Conservation (phyloP, 2,797 vertebrate species). For the Melanotaenia nigrans region DNA sequence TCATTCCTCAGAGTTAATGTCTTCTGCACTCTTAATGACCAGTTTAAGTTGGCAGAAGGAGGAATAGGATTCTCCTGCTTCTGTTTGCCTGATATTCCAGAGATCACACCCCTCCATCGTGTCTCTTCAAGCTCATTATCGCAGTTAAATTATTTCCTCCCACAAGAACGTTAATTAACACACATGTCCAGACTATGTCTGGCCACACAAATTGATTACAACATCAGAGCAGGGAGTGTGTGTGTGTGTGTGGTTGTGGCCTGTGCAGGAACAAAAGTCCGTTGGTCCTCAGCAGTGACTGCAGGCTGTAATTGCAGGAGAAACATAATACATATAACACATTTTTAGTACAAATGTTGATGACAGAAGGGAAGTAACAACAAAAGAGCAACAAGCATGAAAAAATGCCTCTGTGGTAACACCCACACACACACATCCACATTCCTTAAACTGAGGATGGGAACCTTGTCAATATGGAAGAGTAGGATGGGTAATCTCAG, state of each 20-base stretch:
- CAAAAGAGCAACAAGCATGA: conserved; percentile 60
- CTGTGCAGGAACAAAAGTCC: conserved; percentile 65
- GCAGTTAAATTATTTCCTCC: conserved; percentile 85
- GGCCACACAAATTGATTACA: conserved; percentile 84
- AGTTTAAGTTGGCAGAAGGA: conserved; percentile 8
- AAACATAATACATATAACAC: conserved; percentile 55
- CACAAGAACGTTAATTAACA: conserved; percentile 86
- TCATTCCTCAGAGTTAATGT: not conserved
- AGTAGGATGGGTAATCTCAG: conserved; percentile 80
- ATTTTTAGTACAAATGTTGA: conserved; percentile 62
- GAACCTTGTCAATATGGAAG: conserved; percentile 66
- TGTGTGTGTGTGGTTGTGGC: conserved; percentile 39
- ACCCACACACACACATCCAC: conserved; percentile 6
- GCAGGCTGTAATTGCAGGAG: conserved; percentile 49
- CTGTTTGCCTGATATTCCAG: conserved; percentile 48
- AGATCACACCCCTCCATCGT: conserved; percentile 73
- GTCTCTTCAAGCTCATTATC: conserved; percentile 85
- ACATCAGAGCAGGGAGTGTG: conserved; percentile 67
- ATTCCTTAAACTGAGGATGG: conserved; percentile 34
- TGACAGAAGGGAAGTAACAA: conserved; percentile 61
- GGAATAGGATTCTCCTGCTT: conserved; percentile 26
- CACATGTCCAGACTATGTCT: conserved; percentile 82
- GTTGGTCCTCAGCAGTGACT: conserved; percentile 48
- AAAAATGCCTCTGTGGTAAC: conserved; percentile 2
- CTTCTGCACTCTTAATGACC: conserved; percentile 1